phyloP scores from a whole-genome alignment of 2,888 invertebrate species.

The Calliopum simillimum region DNA sequence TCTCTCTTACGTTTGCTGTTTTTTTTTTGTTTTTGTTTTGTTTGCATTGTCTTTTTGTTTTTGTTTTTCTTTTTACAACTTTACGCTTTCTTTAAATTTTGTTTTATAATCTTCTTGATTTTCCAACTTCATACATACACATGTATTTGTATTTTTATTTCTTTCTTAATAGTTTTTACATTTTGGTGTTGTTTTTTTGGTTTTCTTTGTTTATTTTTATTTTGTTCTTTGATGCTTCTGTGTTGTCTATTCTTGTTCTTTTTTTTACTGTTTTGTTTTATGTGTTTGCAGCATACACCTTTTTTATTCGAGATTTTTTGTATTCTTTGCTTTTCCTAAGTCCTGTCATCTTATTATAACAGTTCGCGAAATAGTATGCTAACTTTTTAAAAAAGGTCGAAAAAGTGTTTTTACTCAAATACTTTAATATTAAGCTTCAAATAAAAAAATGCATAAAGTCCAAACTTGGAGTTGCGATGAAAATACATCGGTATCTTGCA shows the following conservation, averaged over 20 bases:
- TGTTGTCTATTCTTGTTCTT: neutral
- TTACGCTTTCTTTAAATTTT: neutral
- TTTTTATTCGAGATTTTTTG: too few relatives aligned
- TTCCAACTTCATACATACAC: neutral
- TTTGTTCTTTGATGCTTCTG: neutral
- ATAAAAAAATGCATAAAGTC: too few relatives aligned
- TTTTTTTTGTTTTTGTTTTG: neutral
- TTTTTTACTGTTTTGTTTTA: too few relatives aligned
- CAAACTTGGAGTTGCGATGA: too few relatives aligned
- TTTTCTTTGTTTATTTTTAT: constrained; percentile 4
- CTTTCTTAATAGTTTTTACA: neutral
- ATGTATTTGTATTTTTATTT: constrained; percentile 3
- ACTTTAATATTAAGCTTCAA: too few relatives aligned
- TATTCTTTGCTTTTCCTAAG: too few relatives aligned
- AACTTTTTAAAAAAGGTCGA: too few relatives aligned
- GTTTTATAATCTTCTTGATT: neutral
- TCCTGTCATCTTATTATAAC: too few relatives aligned
- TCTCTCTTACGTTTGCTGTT: neutral
- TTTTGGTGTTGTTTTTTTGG: neutral
- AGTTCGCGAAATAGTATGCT: too few relatives aligned
- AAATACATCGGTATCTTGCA: too few relatives aligned
- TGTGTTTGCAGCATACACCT: too few relatives aligned
- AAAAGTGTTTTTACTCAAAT: too few relatives aligned
- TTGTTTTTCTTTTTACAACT: neutral
- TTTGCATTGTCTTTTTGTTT: constrained; percentile 2